Evolutionary conservation across 2,888 invertebrate genomes (phyloP), one percentile per base, ranked within the genome.

Genomic region (Melinopterus prodromus): DNA sequence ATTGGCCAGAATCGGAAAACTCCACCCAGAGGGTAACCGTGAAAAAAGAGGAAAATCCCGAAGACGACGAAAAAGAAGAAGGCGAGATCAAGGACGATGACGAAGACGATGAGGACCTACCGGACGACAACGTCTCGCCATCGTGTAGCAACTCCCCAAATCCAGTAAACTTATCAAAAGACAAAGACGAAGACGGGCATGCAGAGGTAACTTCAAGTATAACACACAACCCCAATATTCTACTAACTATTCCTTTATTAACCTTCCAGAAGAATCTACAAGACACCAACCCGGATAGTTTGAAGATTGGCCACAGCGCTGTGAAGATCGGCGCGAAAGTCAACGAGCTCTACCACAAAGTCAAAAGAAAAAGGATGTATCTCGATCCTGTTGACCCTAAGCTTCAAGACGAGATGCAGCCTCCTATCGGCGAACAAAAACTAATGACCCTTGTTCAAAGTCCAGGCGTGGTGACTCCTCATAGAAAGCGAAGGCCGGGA

Each of bases 401-500:
- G 89, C 92, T 93, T 85, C 92, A 93, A 86, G 94, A 94, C 86
- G 94, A 94, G 84, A 92, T 93, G 16, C 93, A 93, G 86, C 92
- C 94, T 69, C 93, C 94, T 15, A 87, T 89, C 78, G 87, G 86
- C 14, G 95, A 95, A 83, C 93, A 92, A 85, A 94, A 94, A 84
- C 89, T 94, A 79, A 92, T 93, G 88, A 92, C 93, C 78, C 90
- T 95, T 75, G 94, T 94, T 77, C 94, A 94, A 86, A 94, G 95
- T 80, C 95, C 95, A 0, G 92, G 92, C 77, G 96, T 96, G 71
- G 96, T 97, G 26, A 96, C 96, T 53, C 96, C 96, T 12, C 96
- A 96, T 90, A 91, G 96, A 85, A 97, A 96, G 90, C 91, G 96
- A 88, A 91, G 96, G 87, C 96, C 96, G 0, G 96, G 96, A 77